A percentile compares a stretch with the other conserved stretches of the same genome.
These are phyloP conservation scores for Octopus sinensis DNA, from an alignment of 1,140 invertebrate genomes.

Conservation along the genomic window DNA sequence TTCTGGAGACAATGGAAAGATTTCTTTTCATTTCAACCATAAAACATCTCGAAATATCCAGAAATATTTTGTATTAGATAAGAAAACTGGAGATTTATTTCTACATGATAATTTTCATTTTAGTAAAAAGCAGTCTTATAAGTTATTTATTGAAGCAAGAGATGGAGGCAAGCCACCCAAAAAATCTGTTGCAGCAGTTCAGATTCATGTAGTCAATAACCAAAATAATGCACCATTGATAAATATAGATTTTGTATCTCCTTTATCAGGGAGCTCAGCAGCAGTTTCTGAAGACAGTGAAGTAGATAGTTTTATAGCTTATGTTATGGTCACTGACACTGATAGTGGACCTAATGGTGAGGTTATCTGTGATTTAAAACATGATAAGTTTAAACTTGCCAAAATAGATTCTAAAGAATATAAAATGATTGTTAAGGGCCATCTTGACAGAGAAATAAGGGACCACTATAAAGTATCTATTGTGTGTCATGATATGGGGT, in stretches of 20 bases:
- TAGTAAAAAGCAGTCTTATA: slow-evolving; percentile 26
- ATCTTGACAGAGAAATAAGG: slow-evolving; percentile 31
- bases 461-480: slow-evolving; percentile 28
- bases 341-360: slow-evolving; percentile 47
- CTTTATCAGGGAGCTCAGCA: slow-evolving; percentile 30
- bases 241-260: slow-evolving; percentile 32
- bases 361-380: slow-evolving; percentile 39
- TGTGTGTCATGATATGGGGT: slow-evolving; percentile 39
- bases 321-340: slow-evolving; percentile 44
- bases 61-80: slow-evolving; percentile 78
- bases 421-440: slow-evolving; percentile 27
- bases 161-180: slow-evolving; percentile 34
- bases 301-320: slow-evolving; percentile 41
- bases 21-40: slow-evolving; percentile 68
- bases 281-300: slow-evolving; percentile 34
- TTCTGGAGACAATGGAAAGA: slow-evolving; percentile 41
- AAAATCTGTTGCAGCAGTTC: slow-evolving; percentile 26
- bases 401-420: slow-evolving; percentile 32
- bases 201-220: slow-evolving; percentile 33
- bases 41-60: slow-evolving; percentile 86
- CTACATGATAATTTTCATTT: slow-evolving; percentile 27
- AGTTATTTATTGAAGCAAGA: slow-evolving; percentile 33
- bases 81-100: slow-evolving; percentile 30
- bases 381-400: slow-evolving; percentile 56
- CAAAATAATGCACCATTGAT: slow-evolving; percentile 35